phyloP scores from a whole-genome alignment of 1,140 invertebrate genomes.

The Drosophila elegans region DNA sequence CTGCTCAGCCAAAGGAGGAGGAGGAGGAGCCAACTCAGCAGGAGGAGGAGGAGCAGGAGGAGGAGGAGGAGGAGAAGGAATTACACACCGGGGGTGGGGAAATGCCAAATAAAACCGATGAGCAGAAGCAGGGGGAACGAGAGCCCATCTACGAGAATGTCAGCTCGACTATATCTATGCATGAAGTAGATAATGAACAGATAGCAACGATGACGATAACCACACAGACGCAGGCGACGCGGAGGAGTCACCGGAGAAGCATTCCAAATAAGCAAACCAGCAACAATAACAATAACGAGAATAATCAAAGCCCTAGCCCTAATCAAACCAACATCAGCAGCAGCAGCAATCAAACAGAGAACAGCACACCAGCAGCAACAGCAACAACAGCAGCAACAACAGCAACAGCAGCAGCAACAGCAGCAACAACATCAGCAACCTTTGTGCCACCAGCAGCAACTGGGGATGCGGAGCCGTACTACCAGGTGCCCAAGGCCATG shows the following conservation, averaged over 20 bases:
- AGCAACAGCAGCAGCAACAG: slow-evolving; percentile 45
- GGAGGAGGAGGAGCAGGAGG: neutral
- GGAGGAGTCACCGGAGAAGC: slow-evolving; percentile 61
- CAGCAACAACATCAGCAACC: slow-evolving; percentile 17
- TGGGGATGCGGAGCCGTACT: slow-evolving; percentile 74
- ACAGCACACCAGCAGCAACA: slow-evolving; percentile 40
- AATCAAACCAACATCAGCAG: slow-evolving; percentile 62
- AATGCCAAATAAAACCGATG: slow-evolving; percentile 78
- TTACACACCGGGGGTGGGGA: slow-evolving; percentile 24
- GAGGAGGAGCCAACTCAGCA: slow-evolving; percentile 10
- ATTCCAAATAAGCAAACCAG: slow-evolving; percentile 72
- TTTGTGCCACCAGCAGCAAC: slow-evolving; percentile 32
- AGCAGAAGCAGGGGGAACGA: slow-evolving; percentile 58
- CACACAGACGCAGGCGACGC: slow-evolving; percentile 39
- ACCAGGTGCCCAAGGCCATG: slow-evolving; percentile 80
- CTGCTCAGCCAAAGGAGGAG: slow-evolving; percentile 7
- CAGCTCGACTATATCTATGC: slow-evolving; percentile 76
- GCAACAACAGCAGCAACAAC: slow-evolving; percentile 37
- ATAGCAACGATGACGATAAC: slow-evolving; percentile 62
- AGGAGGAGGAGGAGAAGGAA: slow-evolving; percentile 12
- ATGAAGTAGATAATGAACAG: slow-evolving; percentile 72
- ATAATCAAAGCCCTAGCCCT: slow-evolving; percentile 66
- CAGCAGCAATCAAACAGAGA: slow-evolving; percentile 52
- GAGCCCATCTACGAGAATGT: slow-evolving; percentile 84
- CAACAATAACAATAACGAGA: slow-evolving; percentile 75